Base-by-base conservation (phyloP, 2,797 vertebrate genomes). In the Etheostoma nigrum region DNA sequence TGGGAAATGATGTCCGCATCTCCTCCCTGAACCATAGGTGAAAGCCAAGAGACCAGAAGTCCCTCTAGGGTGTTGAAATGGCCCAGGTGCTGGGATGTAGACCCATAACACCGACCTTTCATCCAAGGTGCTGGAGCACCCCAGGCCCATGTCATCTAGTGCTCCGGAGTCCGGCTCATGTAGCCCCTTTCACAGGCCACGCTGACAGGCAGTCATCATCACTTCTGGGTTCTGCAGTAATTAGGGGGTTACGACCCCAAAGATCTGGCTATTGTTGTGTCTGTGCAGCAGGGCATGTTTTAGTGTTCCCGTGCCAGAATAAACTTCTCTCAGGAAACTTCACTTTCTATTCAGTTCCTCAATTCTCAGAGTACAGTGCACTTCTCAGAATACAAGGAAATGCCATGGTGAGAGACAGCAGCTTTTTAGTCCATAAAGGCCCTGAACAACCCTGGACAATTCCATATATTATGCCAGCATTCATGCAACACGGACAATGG, bases 271-370 rank as follows among this genome's bases (percentile, higher is more conserved):
- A 90, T 92, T 90, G 87, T 93, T 88, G 81, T 69, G 78, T 47
- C 72, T 62, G 85, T 86, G 76, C 86, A 49, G 60, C 63, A 18
- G 81, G 82, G 76, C 86, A 84, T 87, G 90, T 89, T 89, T 66
- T 81, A 76, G 76, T 79, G 75, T 63, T 25, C 45, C n/a, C 54
- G 60, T 88, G 89, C 90, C 92, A 94, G 90, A 91, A 89, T 83
- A 94, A 91, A 92, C 83, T 78, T 84, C 81, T 91, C 87, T 90
- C 91, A 93, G 92, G 91, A 94, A 94, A 92, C 88, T 87, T 89
- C 83, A 79, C 87, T 93, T 91, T 93, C 88, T 88, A 72, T 89
- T 91, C 87, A 87, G 60, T 86, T 79, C 76, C 69, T 78, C 83
- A 60, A 79, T 85, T 81, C 79, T 79, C 89, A 74, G 73, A 86